Evolutionary conservation across 2,113 vertebrate species (phyloP).

Genomic region (Gopherus evgoodei): DNA sequence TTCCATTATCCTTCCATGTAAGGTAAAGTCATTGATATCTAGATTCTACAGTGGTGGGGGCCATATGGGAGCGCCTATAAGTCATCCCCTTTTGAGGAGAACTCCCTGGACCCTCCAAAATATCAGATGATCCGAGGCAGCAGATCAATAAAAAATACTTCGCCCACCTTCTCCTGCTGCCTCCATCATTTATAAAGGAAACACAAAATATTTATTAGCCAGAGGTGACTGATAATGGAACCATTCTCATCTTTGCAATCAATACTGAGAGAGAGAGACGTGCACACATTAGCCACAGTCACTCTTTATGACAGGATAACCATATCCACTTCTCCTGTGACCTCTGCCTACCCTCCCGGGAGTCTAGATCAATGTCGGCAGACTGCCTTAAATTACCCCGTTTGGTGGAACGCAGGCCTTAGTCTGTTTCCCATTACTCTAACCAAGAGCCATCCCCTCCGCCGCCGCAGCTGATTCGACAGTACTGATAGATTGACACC

Average conservation of each 20-base stretch:
- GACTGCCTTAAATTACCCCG: neutral
- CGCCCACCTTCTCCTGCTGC: neutral
- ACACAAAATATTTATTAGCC: rapidly evolving
- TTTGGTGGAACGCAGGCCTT: neutral
- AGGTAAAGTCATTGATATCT: neutral
- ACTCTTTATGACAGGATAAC: neutral
- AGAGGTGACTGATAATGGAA: rapidly evolving
- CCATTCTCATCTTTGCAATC: neutral
- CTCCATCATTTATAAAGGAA: neutral
- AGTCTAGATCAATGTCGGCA: neutral
- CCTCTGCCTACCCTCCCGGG: neutral
- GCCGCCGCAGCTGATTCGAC: rapidly evolving
- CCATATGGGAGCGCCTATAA: neutral
- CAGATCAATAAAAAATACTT: neutral
- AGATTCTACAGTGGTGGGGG: neutral
- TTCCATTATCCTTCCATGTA: neutral
- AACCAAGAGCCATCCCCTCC: neutral
- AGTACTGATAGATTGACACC: neutral
- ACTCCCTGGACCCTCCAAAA: neutral
- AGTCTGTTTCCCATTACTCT: neutral
- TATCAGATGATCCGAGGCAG: neutral
- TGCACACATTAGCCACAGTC: neutral
- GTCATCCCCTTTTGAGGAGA: neutral
- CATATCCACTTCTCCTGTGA: neutral
- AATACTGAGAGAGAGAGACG: neutral